These are phyloP conservation scores for Tethea ocularis DNA, from an alignment of 2,888 invertebrate genomes.

Conservation along the genomic window DNA sequence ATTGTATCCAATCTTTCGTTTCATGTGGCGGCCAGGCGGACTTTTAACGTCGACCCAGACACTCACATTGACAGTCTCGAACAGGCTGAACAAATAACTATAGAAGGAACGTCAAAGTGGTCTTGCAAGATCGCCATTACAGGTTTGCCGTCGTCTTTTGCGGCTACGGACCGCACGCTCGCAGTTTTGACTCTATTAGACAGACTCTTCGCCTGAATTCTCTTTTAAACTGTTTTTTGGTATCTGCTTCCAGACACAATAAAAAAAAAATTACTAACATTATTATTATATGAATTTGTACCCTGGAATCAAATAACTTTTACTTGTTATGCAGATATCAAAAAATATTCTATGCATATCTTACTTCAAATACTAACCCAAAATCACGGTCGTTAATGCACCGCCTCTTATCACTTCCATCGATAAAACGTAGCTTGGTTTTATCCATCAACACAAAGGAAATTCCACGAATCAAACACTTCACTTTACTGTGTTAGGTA, in stretches of 20 bases:
- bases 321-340: conserved; percentile 60
- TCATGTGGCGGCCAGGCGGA: conserved; percentile 90
- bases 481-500: conserved; percentile 37
- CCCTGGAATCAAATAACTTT: conserved; percentile 14
- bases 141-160: conserved; percentile 90
- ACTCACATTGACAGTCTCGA: conserved; percentile 99
- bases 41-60: conserved; percentile 98
- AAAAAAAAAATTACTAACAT: background rate
- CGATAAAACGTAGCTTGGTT: conserved; percentile 69
- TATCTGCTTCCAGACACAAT: conserved; percentile 55
- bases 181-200: conserved; percentile 82
- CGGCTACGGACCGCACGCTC: conserved; percentile 81
- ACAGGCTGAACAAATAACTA: conserved; percentile 98
- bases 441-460: conserved; percentile 69
- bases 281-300: background rate
- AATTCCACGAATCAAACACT: conserved; percentile 80
- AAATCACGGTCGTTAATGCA: conserved; percentile 80
- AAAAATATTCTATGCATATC: conserved; percentile 65
- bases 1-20: conserved; percentile 76
- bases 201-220: conserved; percentile 78
- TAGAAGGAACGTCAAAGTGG: conserved; percentile 99
- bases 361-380: conserved; percentile 71
- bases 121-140: conserved; percentile 99
- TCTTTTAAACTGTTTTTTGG: conserved; percentile 67
- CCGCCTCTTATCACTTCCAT: conserved; percentile 75